Base-by-base conservation (phyloP, 2,888 invertebrate species). In the Noctua comes region DNA sequence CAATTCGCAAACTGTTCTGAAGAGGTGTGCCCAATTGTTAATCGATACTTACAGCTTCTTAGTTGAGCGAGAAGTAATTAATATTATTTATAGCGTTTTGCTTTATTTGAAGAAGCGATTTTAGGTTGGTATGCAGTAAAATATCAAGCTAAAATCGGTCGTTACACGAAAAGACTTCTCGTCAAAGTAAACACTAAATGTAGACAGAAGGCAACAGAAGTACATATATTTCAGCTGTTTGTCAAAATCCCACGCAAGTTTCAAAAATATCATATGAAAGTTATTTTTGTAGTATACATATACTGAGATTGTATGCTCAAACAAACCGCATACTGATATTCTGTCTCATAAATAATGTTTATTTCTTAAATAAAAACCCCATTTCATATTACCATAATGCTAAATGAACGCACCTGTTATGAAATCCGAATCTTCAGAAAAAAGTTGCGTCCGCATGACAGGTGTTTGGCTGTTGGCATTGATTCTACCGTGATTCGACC, bases 391-490 rank as follows among this genome's bases (percentile, higher is more conserved):
- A 16, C 68, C 54, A 51, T 66, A 36, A 11, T 62, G 73, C 57
- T 65, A 82, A 77, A 68, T 31, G 3, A 72, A 71, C 48, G 59
- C 82, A 82, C 80, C 79, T 83, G 76, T 24, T 64, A 36, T 16
- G 43, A 68, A 79, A 75, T 11, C 46, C 59, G 11, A 70, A 64
- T 51, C 31, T 54, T 68, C 11, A 31, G 73, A 84, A 83, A 83
- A 78, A 77, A 72, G 66, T 66, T 27, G 77, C 18, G 43, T 65
- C 69, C 43, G 54, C 57, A 73, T 72, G 91, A 91, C 95, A 96
- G 95, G 95, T 96, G 95, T 89, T 79, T 89, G 91, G 95, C 95
- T 96, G 95, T 89, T 79, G 89, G 91, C 93, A 93, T 94, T 94
- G 96, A 95, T 96, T 96, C 90, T 66, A 74, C 80, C 88, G 93